Evolutionary conservation across 1,140 invertebrate genomes (phyloP).

Genomic region (Formica exsecta): DNA sequence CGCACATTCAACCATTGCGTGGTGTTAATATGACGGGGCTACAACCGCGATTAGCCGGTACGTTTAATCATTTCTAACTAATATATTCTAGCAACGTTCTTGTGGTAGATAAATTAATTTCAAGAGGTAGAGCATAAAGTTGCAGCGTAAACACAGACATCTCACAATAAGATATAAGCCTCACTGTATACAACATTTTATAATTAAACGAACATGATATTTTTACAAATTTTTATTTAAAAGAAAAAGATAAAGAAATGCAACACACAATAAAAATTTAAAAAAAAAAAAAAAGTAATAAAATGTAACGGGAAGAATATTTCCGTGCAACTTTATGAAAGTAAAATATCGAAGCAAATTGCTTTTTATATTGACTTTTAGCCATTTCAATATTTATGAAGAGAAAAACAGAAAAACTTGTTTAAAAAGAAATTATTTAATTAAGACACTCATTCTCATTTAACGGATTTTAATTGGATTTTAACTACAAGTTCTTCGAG

Average conservation of each 20-base stretch:
- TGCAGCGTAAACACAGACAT: background rate
- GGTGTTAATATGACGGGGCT: conserved; percentile 80
- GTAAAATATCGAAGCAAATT: background rate
- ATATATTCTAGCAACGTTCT: conserved; percentile 16
- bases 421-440: background rate
- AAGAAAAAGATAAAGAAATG: background rate
- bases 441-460: background rate
- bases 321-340: background rate
- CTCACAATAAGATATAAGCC: background rate
- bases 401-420: background rate
- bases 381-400: background rate
- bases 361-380: background rate
- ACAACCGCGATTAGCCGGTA: conserved; percentile 80
- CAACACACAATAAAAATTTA: background rate
- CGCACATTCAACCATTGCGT: conserved; percentile 78
- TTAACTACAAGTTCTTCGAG: background rate
- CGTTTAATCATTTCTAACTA: conserved; percentile 61
- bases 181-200: background rate
- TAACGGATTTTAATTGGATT: background rate
- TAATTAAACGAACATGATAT: too few relatives aligned
- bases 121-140: background rate
- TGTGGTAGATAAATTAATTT: conserved; percentile 12
- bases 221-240: background rate
- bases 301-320: background rate
- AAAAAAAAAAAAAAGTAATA: conserved; percentile 12